Evolutionary conservation across 2,113 vertebrate genomes (phyloP).

Genomic region (Podocnemis expansa): DNA sequence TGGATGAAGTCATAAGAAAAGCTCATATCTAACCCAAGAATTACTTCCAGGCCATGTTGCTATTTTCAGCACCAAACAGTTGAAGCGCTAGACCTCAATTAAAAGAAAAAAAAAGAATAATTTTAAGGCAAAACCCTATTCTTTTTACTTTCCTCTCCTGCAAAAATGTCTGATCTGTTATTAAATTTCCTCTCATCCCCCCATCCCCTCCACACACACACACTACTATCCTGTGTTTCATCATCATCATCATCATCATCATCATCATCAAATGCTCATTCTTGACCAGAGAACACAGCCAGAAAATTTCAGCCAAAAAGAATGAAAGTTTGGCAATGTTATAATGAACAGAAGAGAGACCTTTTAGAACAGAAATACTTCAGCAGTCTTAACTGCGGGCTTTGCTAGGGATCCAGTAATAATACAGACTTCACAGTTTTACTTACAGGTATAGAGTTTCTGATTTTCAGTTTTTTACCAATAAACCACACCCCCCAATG

Average conservation of each 20-base stretch:
- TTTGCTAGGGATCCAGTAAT: too few relatives aligned
- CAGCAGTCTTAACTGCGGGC: too few relatives aligned
- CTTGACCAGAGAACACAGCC: too few relatives aligned
- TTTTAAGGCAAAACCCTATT: not conserved
- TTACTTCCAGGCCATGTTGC: not conserved
- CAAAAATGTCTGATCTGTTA: not conserved
- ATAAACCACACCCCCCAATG: not conserved
- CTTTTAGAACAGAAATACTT: too few relatives aligned
- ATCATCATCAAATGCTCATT: too few relatives aligned
- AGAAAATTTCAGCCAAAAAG: too few relatives aligned
- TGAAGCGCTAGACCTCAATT: not conserved
- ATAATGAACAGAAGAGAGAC: too few relatives aligned
- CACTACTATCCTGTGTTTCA: too few relatives aligned
- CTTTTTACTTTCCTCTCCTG: not conserved
- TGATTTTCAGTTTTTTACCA: not conserved
- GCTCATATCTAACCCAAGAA: not conserved
- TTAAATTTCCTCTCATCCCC: not conserved
- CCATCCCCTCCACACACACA: too few relatives aligned
- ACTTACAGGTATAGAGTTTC: not conserved
- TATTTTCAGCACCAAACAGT: not conserved
- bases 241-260: too few relatives aligned
- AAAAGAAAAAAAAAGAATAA: not conserved
- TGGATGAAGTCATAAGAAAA: not conserved
- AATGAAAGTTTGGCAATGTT: too few relatives aligned
- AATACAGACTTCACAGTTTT: too few relatives aligned